Conservation (phyloP, 2,797 vertebrate genomes). For the Antennarius maculatus region DNA sequence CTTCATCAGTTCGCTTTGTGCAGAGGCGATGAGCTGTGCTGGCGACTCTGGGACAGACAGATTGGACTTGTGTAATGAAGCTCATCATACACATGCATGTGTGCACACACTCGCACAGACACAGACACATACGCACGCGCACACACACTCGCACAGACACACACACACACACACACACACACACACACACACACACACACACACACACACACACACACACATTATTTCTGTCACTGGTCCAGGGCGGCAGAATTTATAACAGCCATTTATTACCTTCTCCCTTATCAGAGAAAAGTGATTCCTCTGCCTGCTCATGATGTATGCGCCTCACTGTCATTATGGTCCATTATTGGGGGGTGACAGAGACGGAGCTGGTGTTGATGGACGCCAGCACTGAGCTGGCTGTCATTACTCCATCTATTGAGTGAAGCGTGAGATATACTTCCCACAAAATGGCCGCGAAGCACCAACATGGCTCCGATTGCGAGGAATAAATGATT, state of each 20-base stretch:
- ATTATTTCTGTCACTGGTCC: slow-evolving; percentile 38
- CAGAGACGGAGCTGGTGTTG: slow-evolving; percentile 70
- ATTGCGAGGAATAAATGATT: slow-evolving; percentile 42
- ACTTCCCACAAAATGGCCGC: slow-evolving; percentile 76
- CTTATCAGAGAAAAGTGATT: slow-evolving; percentile 72
- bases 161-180: slow-evolving; percentile 28
- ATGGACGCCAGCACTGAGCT: slow-evolving; percentile 62
- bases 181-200: slow-evolving; percentile 34
- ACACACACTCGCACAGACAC: too few species aligned
- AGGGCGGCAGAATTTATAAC: slow-evolving; percentile 67
- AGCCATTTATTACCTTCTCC: slow-evolving; percentile 67
- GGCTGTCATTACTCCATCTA: slow-evolving; percentile 61
- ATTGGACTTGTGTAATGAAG: slow-evolving; percentile 77
- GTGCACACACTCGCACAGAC: slow-evolving; percentile 40
- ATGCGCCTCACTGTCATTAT: slow-evolving; percentile 54
- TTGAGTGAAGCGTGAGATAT: slow-evolving; percentile 34
- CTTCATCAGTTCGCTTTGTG: slow-evolving; percentile 80
- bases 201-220: slow-evolving; percentile 32
- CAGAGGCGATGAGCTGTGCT: slow-evolving; percentile 80
- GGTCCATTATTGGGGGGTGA: slow-evolving; percentile 67
- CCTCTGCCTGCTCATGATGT: slow-evolving; percentile 55
- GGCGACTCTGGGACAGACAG: slow-evolving; percentile 65
- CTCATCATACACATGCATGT: slow-evolving; percentile 65
- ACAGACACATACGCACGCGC: slow-evolving; percentile 31
- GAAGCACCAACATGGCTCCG: slow-evolving; percentile 67